These are phyloP conservation scores for Pachymerium ferrugineum DNA, from an alignment of 2,888 invertebrate genomes.

Conservation along the genomic window DNA sequence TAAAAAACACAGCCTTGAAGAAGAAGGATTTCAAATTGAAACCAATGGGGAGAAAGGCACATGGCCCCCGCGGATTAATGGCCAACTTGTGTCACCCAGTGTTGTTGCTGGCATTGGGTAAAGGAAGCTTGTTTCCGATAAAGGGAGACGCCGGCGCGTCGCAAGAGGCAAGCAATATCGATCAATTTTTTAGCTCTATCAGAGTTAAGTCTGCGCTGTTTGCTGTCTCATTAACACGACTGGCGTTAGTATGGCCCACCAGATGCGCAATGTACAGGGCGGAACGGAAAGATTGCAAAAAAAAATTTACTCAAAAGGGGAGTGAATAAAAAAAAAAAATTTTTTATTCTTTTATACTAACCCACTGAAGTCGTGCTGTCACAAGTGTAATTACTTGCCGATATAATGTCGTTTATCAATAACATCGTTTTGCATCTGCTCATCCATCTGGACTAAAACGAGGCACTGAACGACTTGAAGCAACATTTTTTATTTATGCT, in stretches of 20 bases:
- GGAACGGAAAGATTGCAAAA: not conserved
- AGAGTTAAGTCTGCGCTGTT: slow-evolving; percentile 5
- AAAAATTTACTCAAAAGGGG: no score
- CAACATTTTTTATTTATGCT: not conserved
- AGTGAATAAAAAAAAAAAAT: not conserved
- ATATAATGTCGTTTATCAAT: not conserved
- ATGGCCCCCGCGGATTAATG: slow-evolving; percentile 17
- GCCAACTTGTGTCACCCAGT: slow-evolving; percentile 9
- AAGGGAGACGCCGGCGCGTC: slow-evolving; percentile 22
- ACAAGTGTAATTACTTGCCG: not conserved
- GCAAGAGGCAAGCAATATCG: slow-evolving; percentile 18
- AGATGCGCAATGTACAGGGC: not conserved
- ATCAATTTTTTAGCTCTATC: slow-evolving; percentile 23
- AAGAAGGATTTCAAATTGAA: no score
- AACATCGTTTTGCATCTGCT: not conserved
- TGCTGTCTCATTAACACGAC: slow-evolving; percentile 23
- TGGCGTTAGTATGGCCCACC: not conserved
- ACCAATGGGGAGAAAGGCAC: not conserved
- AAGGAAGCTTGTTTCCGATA: slow-evolving; percentile 19
- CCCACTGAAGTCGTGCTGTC: not conserved
- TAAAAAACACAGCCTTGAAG: not conserved
- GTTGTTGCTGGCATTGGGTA: not conserved
- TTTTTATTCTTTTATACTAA: no score
- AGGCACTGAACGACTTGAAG: not conserved
- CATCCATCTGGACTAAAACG: not conserved